phyloP scores from a whole-genome alignment of 2,113 vertebrate genomes.

The Limnothrissa miodon region DNA sequence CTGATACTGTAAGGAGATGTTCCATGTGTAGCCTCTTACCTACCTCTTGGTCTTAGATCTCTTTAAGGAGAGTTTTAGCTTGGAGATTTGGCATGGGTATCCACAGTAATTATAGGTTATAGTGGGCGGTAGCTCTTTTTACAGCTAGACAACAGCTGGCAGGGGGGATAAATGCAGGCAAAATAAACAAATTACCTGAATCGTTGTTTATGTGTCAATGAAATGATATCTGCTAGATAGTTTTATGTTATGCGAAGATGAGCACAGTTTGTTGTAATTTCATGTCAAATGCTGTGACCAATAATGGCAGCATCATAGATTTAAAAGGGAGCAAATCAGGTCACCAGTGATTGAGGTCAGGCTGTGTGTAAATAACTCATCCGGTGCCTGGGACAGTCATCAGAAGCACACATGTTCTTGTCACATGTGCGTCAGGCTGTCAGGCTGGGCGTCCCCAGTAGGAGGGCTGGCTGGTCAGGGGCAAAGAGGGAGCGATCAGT shows the following conservation, averaged over 20 bases:
- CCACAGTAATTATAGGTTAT: slow-evolving; percentile 26
- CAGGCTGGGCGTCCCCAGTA: background rate
- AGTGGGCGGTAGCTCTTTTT: slow-evolving; percentile 26
- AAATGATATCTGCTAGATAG: background rate
- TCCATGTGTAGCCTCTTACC: slow-evolving; percentile 47
- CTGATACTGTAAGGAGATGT: slow-evolving; percentile 54
- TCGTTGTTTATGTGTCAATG: background rate
- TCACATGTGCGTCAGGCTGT: background rate
- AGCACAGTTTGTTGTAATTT: no score
- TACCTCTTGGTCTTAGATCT: slow-evolving; percentile 53
- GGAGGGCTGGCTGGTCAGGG: background rate
- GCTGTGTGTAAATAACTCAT: background rate
- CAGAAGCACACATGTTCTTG: background rate
- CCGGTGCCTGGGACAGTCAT: background rate
- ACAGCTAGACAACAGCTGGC: background rate
- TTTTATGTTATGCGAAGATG: background rate
- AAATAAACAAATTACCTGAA: background rate
- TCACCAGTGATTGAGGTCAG: background rate
- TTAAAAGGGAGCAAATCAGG: background rate
- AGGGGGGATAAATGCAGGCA: background rate
- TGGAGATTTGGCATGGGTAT: slow-evolving; percentile 50
- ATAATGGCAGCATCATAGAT: background rate
- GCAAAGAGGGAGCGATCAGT: slow-evolving; percentile 17
- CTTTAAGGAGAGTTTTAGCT: slow-evolving; percentile 53
- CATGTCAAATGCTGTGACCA: background rate